Evolutionary conservation across 2,888 invertebrate species (phyloP).

Genomic region (Carterocephalus palaemon): DNA sequence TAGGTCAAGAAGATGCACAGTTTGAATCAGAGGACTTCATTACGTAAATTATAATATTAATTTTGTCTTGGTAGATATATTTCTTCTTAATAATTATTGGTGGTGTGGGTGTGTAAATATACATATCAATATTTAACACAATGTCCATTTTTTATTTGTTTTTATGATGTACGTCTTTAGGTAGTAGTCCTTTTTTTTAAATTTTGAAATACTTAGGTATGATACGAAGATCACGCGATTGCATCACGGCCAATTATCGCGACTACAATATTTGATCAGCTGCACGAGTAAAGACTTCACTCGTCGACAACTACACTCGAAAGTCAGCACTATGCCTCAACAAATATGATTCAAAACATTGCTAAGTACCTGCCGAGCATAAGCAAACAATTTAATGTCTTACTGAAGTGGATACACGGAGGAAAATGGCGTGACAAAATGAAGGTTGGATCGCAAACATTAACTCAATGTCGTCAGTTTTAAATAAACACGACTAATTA

Average conservation of each 20-base stretch:
- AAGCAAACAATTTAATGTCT: conserved; percentile 5
- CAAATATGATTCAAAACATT: conserved; percentile 30
- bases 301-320: conserved; percentile 26
- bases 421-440: conserved; percentile 35
- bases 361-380: background rate
- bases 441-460: conserved; percentile 55
- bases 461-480: conserved; percentile 53
- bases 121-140: no score
- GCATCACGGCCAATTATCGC: conserved; percentile 77
- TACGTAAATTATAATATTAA: no score
- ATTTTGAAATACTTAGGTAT: conserved; percentile 30
- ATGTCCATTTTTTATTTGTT: no score
- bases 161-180: no score
- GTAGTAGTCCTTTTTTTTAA: no score
- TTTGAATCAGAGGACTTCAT: no score
- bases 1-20: no score
- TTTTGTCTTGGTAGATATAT: no score
- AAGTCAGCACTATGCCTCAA: conserved; percentile 30
- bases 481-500: conserved; percentile 57
- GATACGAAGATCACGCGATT: conserved; percentile 65
- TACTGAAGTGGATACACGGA: conserved; percentile 36
- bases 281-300: conserved; percentile 57
- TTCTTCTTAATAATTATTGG: no score
- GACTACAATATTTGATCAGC: conserved; percentile 77
- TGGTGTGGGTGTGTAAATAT: no score